Evolutionary conservation across 2,888 invertebrate genomes (phyloP).

Genomic region (Azorinus chamasolen): DNA sequence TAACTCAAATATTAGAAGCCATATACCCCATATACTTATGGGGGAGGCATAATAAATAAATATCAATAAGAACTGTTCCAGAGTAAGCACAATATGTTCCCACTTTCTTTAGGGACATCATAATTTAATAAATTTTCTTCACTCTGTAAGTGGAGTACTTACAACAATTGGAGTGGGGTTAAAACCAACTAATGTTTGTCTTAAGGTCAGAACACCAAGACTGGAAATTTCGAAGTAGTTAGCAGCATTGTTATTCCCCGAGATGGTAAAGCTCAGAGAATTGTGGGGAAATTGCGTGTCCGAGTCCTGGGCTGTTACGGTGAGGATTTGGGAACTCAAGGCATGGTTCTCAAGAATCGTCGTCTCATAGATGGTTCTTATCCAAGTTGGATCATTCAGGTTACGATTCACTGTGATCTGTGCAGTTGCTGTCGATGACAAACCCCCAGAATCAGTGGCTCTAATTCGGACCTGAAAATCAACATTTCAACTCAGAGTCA

Average conservation of each 20-base stretch:
- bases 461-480: slow-evolving; percentile 73
- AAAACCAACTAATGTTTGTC: slow-evolving; percentile 64
- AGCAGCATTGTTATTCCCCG: slow-evolving; percentile 88
- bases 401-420: slow-evolving; percentile 78
- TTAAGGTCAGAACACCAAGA: slow-evolving; percentile 88
- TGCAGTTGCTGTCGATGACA: slow-evolving; percentile 70
- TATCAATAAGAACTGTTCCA: too few relatives aligned
- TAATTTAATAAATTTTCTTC: too few relatives aligned
- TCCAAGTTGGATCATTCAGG: slow-evolving; percentile 74
- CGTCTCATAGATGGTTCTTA: slow-evolving; percentile 36
- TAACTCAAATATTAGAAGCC: too few relatives aligned
- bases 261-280: slow-evolving; percentile 66
- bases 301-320: slow-evolving; percentile 71
- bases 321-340: slow-evolving; percentile 63
- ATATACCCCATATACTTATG: too few relatives aligned
- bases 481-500: too few relatives aligned
- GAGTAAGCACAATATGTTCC: too few relatives aligned
- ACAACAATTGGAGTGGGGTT: too few relatives aligned
- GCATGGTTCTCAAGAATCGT: slow-evolving; percentile 76
- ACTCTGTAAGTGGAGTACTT: slow-evolving; percentile 25
- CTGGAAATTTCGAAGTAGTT: slow-evolving; percentile 96
- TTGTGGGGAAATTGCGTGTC: slow-evolving; percentile 75
- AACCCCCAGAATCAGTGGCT: slow-evolving; percentile 81
- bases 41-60: too few relatives aligned
- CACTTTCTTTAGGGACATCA: too few relatives aligned